phyloP scores from a whole-genome alignment of 2,113 vertebrate genomes.

The Beaufortia kweichowensis region DNA sequence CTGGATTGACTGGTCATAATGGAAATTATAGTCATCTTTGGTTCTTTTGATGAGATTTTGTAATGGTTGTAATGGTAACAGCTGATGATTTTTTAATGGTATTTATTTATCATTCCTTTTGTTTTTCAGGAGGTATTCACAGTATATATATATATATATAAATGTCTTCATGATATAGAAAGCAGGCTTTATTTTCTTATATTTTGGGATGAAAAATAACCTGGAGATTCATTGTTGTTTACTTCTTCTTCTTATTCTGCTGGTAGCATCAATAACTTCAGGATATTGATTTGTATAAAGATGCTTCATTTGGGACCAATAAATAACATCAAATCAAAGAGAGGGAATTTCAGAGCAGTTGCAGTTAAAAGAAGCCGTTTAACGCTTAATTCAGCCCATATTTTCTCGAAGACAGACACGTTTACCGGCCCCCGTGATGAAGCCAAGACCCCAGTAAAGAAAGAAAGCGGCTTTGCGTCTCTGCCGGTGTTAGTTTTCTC shows the following conservation, averaged over 20 bases:
- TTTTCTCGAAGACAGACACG: constrained; percentile 16
- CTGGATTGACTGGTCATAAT: too few relatives aligned
- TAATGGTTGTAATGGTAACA: too few relatives aligned
- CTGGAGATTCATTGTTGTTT: background rate
- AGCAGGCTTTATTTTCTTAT: background rate
- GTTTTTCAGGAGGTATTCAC: too few relatives aligned
- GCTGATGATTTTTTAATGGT: too few relatives aligned
- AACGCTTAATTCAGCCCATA: constrained; percentile 22
- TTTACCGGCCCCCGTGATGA: background rate
- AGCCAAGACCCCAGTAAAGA: constrained; percentile 51
- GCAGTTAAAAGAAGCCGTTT: constrained; percentile 49
- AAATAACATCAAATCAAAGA: constrained; percentile 56
- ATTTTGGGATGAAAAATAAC: background rate
- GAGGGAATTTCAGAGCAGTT: constrained; percentile 52
- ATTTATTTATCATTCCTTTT: too few relatives aligned
- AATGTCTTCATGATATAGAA: too few relatives aligned
- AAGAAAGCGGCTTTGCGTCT: constrained; percentile 60
- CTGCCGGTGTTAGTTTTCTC: constrained; percentile 22
- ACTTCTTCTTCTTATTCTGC: constrained; percentile 47
- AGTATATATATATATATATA: too few relatives aligned
- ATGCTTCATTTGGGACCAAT: constrained; percentile 56
- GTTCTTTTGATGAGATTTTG: too few relatives aligned
- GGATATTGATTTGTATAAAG: constrained; percentile 63
- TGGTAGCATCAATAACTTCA: constrained; percentile 44
- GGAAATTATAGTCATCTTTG: too few relatives aligned